These are phyloP conservation scores for Papilio polytes DNA, from an alignment of 1,140 invertebrate species.

Conservation along the genomic window DNA sequence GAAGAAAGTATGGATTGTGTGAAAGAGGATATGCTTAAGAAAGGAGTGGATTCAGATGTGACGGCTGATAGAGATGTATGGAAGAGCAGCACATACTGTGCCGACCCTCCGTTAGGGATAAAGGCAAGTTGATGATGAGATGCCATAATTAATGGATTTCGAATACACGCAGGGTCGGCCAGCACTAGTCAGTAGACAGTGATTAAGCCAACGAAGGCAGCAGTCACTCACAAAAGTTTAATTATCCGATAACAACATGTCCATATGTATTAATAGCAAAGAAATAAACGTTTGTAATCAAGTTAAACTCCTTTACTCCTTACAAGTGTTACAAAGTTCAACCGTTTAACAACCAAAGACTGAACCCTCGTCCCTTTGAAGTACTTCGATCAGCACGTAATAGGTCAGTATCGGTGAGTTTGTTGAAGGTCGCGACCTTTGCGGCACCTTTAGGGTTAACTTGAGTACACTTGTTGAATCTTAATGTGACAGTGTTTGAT, in stretches of 20 bases:
- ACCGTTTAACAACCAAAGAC: background rate
- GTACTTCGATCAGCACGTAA: constrained; percentile 27
- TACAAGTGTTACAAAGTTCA: background rate
- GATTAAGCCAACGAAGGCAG: constrained; percentile 46
- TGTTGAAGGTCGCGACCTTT: constrained; percentile 35
- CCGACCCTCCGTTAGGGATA: too few species aligned
- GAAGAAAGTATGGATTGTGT: too few species aligned
- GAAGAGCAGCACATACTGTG: too few species aligned
- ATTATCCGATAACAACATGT: constrained; percentile 40
- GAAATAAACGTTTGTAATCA: too few species aligned
- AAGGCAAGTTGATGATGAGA: too few species aligned
- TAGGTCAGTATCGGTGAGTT: constrained; percentile 37
- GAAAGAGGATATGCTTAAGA: too few species aligned
- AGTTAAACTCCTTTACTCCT: too few species aligned
- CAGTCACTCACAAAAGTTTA: constrained; percentile 48
- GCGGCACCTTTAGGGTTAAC: constrained; percentile 17
- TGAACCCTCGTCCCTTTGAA: constrained; percentile 27
- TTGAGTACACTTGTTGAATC: constrained; percentile 30
- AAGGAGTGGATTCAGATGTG: too few species aligned
- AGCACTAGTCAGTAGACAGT: constrained; percentile 48
- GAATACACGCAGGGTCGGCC: constrained; percentile 25
- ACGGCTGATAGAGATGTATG: too few species aligned
- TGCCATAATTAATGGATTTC: constrained; percentile 38
- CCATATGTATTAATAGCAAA: background rate
- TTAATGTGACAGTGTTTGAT: constrained; percentile 25